These are phyloP conservation scores for Cryptotis parvus DNA, from an alignment of 2,113 vertebrate genomes.

Conservation along the genomic window DNA sequence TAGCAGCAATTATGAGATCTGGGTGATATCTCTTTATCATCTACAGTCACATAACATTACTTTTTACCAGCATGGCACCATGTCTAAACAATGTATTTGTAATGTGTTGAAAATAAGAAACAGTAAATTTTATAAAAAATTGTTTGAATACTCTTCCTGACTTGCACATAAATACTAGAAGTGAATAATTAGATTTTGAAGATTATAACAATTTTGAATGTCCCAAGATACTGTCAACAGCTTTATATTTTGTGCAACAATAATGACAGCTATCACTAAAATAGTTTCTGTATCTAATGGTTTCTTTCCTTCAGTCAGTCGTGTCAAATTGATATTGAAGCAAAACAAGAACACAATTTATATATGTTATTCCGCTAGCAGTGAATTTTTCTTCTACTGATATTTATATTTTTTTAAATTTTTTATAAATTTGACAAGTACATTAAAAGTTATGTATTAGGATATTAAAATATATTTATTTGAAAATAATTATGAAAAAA, in stretches of 20 bases:
- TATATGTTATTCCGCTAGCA: background rate
- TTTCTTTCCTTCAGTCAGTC: background rate
- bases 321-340: background rate
- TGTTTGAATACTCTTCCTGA: background rate
- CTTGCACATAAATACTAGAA: conserved; percentile 34
- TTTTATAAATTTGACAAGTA: background rate
- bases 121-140: conserved; percentile 5
- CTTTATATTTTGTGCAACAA: background rate
- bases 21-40: background rate
- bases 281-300: background rate
- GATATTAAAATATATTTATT: conserved; percentile 4
- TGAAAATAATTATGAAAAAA: conserved; percentile 29
- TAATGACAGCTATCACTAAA: background rate
- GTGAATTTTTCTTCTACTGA: background rate
- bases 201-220: background rate
- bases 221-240: background rate
- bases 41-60: background rate
- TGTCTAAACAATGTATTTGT: background rate
- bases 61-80: background rate
- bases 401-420: conserved; percentile 19
- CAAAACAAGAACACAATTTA: background rate
- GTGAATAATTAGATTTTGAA: background rate
- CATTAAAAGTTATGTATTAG: background rate
- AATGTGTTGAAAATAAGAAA: conserved; percentile 6
- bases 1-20: background rate